phyloP scores from a whole-genome alignment of 2,797 vertebrate genomes.

The Anisognathus igniventris region DNA sequence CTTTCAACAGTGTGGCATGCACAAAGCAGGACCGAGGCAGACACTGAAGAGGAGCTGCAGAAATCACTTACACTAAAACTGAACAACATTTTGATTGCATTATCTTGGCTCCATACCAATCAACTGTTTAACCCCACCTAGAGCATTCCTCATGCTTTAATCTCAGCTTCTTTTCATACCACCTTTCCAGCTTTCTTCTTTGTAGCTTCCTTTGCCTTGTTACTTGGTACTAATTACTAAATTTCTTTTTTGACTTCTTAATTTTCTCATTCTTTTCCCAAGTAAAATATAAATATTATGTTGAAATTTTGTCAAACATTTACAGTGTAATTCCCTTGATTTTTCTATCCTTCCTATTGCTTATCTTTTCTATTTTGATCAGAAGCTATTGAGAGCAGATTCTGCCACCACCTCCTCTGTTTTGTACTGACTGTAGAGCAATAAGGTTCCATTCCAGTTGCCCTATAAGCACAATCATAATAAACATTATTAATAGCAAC shows the following conservation, averaged over 20 bases:
- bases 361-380: conserved; percentile 7
- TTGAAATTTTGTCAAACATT: background rate
- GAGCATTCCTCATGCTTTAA: background rate
- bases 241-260: background rate
- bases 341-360: background rate
- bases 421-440: background rate
- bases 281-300: background rate
- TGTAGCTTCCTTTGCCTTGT: background rate
- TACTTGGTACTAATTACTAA: background rate
- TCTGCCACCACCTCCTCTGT: background rate
- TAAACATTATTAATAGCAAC: conserved; percentile 61
- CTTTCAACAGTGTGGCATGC: background rate
- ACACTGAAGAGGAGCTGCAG: background rate
- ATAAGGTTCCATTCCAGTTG: conserved; percentile 1
- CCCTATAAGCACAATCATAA: conserved; percentile 27
- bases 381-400: background rate
- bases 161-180: background rate
- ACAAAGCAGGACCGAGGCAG: background rate
- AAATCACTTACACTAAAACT: background rate
- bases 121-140: background rate
- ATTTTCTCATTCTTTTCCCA: background rate
- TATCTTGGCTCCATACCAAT: background rate
- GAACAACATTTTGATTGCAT: background rate
- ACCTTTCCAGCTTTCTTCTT: background rate
- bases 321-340: background rate